phyloP scores from a whole-genome alignment of 2,113 vertebrate genomes.

The Pachypanchax playfairii region DNA sequence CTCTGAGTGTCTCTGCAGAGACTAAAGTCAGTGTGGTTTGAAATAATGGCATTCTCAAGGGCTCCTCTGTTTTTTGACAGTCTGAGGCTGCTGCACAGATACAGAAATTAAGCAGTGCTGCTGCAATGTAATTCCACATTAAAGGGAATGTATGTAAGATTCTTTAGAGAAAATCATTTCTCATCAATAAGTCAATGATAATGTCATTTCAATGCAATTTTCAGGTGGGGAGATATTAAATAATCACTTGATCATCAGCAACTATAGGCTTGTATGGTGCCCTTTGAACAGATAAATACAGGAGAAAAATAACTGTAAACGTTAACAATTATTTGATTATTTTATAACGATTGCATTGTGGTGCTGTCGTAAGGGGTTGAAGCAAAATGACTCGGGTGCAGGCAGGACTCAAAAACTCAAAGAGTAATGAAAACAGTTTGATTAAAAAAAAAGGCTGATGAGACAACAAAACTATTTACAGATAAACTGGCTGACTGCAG shows the following conservation, averaged over 20 bases:
- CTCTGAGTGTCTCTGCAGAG: slow-evolving; percentile 30
- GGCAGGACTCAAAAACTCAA: too few species aligned
- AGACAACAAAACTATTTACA: too few species aligned
- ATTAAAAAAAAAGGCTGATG: too few species aligned
- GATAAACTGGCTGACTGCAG: too few species aligned
- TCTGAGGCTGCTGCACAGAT: slow-evolving; percentile 30
- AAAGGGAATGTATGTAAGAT: slow-evolving; percentile 18
- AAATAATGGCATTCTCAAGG: slow-evolving; percentile 31
- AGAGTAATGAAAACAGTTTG: too few species aligned
- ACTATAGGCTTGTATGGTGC: too few species aligned
- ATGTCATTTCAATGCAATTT: not conserved
- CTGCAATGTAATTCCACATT: slow-evolving; percentile 24
- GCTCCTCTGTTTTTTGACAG: slow-evolving; percentile 20
- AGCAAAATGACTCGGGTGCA: too few species aligned
- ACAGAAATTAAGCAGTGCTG: slow-evolving; percentile 22
- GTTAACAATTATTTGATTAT: too few species aligned
- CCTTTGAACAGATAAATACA: too few species aligned
- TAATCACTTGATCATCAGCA: not conserved
- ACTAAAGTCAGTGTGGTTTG: slow-evolving; percentile 31
- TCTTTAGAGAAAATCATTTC: not conserved
- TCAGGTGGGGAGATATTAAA: not conserved
- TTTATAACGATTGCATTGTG: not conserved
- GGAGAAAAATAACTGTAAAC: too few species aligned
- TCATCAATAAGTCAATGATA: not conserved
- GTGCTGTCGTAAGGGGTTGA: too few species aligned